Evolutionary conservation across 2,797 vertebrate genomes (phyloP).

Genomic region (Coilia nasus): DNA sequence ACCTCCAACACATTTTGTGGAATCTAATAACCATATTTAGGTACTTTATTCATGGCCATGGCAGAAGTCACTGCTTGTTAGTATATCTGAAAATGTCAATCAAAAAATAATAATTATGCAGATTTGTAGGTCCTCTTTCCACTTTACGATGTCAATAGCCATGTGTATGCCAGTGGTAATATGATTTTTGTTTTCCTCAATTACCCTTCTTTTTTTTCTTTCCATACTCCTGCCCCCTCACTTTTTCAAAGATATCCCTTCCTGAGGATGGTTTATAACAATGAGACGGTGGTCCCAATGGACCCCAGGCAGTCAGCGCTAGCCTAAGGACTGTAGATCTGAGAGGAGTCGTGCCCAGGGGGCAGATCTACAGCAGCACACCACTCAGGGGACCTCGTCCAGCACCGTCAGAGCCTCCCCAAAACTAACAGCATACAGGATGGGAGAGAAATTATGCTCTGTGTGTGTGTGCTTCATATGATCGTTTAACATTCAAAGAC

Average conservation of each 20-base stretch:
- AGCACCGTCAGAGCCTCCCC: constrained; percentile 7
- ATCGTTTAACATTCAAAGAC: neutral
- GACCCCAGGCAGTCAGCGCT: neutral
- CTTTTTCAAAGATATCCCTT: neutral
- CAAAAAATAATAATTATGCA: neutral
- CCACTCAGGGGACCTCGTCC: neutral
- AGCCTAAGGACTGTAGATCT: neutral
- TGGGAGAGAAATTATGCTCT: neutral
- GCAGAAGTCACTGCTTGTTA: neutral
- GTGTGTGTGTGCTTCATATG: constrained; percentile 1
- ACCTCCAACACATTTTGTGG: neutral
- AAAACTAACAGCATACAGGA: neutral
- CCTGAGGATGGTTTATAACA: neutral
- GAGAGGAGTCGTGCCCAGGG: neutral
- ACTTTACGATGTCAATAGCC: neutral
- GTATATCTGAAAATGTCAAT: constrained; percentile 13
- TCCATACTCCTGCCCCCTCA: neutral
- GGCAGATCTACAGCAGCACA: neutral
- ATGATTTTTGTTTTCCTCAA: neutral
- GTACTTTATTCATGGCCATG: neutral
- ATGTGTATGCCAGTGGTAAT: constrained; percentile 1
- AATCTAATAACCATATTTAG: neutral
- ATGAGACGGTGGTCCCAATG: neutral
- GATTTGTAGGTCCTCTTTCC: neutral
- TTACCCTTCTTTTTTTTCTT: too few species aligned